phyloP scores from a whole-genome alignment of 2,888 invertebrate genomes.

The Drosophila kanekoi region DNA sequence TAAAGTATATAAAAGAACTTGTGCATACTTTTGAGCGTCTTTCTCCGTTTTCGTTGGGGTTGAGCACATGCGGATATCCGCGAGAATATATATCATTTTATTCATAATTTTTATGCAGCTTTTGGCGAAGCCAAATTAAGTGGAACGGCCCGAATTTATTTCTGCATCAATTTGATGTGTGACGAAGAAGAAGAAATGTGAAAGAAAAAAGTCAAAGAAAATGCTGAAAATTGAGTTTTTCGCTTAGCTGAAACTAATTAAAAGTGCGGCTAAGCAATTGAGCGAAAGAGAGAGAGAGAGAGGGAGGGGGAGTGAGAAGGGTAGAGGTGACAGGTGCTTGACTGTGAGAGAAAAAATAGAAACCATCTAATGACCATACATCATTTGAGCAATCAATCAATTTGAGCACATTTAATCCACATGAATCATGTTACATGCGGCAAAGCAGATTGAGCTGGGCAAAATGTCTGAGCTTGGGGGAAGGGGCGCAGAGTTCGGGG shows the following conservation, averaged over 20 bases:
- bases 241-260: slow-evolving; percentile 77
- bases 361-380: slow-evolving; percentile 77
- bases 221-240: slow-evolving; percentile 45
- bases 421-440: slow-evolving; percentile 77
- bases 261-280: slow-evolving; percentile 36
- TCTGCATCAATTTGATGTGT: slow-evolving; percentile 53
- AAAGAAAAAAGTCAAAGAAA: slow-evolving; percentile 11
- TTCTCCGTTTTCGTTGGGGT: not conserved
- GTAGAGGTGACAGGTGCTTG: slow-evolving; percentile 35
- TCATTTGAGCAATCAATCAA: slow-evolving; percentile 84
- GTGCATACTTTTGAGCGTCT: slow-evolving; percentile 55
- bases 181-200: not conserved
- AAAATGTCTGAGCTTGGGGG: not conserved
- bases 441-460: not conserved
- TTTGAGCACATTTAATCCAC: slow-evolving; percentile 82
- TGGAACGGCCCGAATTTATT: slow-evolving; percentile 6
- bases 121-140: not conserved
- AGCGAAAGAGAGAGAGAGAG: not conserved
- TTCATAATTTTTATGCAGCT: slow-evolving; percentile 41
- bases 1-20: slow-evolving; percentile 61
- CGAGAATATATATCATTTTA: slow-evolving; percentile 59
- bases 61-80: slow-evolving; percentile 68
- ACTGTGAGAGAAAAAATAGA: slow-evolving; percentile 28
- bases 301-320: not conserved
- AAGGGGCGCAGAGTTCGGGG: slow-evolving; percentile 31